These are phyloP conservation scores for Syrrhaptes paradoxus DNA, from an alignment of 2,113 vertebrate species.

Conservation along the genomic window DNA sequence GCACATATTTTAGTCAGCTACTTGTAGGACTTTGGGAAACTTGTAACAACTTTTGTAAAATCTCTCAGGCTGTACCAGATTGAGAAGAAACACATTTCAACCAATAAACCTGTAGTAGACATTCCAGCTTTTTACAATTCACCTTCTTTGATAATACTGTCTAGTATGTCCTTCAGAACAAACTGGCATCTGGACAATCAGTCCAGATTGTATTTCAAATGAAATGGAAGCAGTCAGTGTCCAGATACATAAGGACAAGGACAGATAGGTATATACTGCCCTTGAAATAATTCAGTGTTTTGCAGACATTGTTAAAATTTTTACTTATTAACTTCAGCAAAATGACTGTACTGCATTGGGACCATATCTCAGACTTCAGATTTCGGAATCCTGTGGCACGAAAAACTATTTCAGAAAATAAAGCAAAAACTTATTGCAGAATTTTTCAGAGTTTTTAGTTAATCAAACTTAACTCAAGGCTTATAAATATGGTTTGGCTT, in stretches of 20 bases:
- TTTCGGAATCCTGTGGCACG: background rate
- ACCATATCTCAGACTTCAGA: background rate
- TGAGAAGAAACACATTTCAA: background rate
- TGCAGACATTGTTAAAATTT: background rate
- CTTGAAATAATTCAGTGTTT: background rate
- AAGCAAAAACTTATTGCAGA: background rate
- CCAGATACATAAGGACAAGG: background rate
- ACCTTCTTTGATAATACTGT: background rate
- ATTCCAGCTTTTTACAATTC: background rate
- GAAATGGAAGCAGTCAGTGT: background rate
- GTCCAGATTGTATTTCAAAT: background rate
- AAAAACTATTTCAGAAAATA: background rate
- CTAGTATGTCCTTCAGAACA: background rate
- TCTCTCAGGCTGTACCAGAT: background rate
- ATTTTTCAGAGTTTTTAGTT: background rate
- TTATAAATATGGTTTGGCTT: background rate
- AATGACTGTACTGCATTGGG: background rate
- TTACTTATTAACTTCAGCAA: background rate
- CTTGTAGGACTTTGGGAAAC: background rate
- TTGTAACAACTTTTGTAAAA: background rate
- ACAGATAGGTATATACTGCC: background rate
- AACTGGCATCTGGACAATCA: background rate
- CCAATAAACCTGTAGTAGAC: background rate
- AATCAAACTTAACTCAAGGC: background rate
- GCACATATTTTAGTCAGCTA: background rate